Evolutionary conservation across 2,113 vertebrate species (phyloP), one percentile per base, ranked within the genome.

Genomic region (Cyrtonyx montezumae): DNA sequence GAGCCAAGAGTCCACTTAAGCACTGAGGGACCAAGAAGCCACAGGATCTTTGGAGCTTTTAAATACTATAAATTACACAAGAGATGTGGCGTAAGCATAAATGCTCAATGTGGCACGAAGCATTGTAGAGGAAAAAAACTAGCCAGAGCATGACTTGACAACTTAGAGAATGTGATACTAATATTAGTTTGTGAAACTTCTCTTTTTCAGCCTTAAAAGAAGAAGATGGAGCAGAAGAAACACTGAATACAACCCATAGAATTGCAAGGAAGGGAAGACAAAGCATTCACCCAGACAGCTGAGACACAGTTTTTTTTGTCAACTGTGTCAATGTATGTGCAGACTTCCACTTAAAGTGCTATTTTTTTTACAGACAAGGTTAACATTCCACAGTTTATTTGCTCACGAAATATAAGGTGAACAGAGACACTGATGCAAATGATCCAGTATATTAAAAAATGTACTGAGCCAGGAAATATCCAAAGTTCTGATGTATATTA

Each of bases 401-500:
- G 95, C 82, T 94, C 82, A 91, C 90, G 95, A 95, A 96, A 95
- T 94, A 94, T 88, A 96, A 94, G 95, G 90, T 95, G 96, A 96
- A 94, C 65, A 94, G 93, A 95, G 90, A 96, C 91, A 93, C 76
- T 80, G 89, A 95, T 95, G 90, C 87, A 96, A 95, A 95, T 93
- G 91, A 94, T 91, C 84, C 81, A 95, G 95, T 94, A 92, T 95
- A 96, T 95, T 95, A 95, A 96, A 96, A 96, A 95, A 95, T 88
- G 90, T 69, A 96, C 61, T 81, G 93, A 96, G 90, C 95, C 95
- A 96, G 94, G 91, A 95, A 96, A 86, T 79, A 81, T 80, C 91
- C 91, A 91, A 90, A 94, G 82, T 91, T 95, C 82, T 94, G 69
- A 84, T 81, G 93, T 94, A 92, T 94, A 91, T 96, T 91, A 94